Percentiles rank a stretch among this genome's conserved stretches.
Evolutionary conservation across 2,113 vertebrate species (phyloP).

Genomic region (Percina caprodes): DNA sequence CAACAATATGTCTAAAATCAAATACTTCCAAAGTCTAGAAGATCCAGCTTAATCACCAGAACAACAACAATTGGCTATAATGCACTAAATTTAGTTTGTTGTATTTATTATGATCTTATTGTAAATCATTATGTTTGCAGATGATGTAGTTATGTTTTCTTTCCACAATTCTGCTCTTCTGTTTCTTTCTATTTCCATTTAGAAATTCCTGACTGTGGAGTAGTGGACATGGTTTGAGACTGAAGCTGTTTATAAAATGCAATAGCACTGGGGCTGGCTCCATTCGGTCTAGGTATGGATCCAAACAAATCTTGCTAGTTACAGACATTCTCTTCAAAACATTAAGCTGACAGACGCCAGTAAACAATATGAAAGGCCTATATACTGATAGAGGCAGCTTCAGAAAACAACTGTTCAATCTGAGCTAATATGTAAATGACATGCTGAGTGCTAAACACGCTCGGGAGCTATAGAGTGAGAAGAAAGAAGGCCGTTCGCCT

Average conservation of each 20-base stretch:
- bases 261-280: neutral
- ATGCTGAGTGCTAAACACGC: neutral
- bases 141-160: slow-evolving; percentile 2
- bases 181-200: neutral
- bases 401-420: neutral
- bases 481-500: neutral
- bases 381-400: neutral
- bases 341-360: neutral
- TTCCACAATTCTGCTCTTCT: neutral
- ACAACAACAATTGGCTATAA: neutral
- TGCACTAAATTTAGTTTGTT: neutral
- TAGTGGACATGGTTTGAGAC: too few species aligned
- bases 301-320: too few species aligned
- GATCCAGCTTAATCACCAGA: neutral
- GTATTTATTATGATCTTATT: neutral
- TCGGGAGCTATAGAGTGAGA: neutral
- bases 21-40: neutral
- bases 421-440: slow-evolving; percentile 1
- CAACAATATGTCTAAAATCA: neutral
- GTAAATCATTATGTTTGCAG: slow-evolving; percentile 3
- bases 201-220: neutral
- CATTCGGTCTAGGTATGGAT: neutral
- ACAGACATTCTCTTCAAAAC: neutral
- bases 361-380: too few species aligned
- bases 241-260: neutral